Evolutionary conservation across 2,888 invertebrate species (phyloP).

Genomic region (Tiphia femorata): DNA sequence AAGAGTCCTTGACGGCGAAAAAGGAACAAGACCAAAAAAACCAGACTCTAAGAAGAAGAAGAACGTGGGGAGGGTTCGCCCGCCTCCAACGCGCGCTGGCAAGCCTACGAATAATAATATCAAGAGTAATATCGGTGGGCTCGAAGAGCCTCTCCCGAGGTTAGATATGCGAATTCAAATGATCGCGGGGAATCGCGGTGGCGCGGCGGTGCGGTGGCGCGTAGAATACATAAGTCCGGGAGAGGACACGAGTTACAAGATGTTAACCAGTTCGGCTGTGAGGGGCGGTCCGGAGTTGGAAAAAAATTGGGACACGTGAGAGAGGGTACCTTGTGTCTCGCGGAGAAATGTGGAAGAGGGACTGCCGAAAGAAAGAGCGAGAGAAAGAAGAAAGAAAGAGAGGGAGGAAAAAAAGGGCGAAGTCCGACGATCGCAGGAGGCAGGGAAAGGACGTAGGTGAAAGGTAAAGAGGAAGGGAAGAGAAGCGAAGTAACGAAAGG

Average conservation of each 20-base stretch:
- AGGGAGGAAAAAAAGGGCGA: conserved; percentile 18
- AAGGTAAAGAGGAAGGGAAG: no score
- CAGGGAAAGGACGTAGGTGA: no score
- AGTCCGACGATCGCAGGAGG: conserved; percentile 20
- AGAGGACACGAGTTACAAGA: conserved; percentile 52
- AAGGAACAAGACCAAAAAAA: background rate
- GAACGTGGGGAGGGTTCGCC: background rate
- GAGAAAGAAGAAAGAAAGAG: conserved; percentile 11
- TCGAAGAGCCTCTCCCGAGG: background rate
- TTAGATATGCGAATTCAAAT: background rate
- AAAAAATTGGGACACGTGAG: conserved; percentile 54
- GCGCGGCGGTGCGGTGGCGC: conserved; percentile 18
- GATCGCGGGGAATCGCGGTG: conserved; percentile 11
- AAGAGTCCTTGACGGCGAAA: background rate
- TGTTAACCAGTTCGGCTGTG: conserved; percentile 53
- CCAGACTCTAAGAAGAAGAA: background rate
- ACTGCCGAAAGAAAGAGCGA: conserved; percentile 2
- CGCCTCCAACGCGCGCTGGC: no score
- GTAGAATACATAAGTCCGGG: conserved; percentile 28
- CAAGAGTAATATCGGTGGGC: no score
- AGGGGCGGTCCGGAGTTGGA: conserved; percentile 40
- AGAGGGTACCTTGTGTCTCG: no score
- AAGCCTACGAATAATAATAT: no score
- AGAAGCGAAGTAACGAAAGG: no score
- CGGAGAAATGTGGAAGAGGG: background rate